Evolutionary conservation across 2,113 vertebrate species (phyloP).

Genomic region (Pluvialis apricaria): DNA sequence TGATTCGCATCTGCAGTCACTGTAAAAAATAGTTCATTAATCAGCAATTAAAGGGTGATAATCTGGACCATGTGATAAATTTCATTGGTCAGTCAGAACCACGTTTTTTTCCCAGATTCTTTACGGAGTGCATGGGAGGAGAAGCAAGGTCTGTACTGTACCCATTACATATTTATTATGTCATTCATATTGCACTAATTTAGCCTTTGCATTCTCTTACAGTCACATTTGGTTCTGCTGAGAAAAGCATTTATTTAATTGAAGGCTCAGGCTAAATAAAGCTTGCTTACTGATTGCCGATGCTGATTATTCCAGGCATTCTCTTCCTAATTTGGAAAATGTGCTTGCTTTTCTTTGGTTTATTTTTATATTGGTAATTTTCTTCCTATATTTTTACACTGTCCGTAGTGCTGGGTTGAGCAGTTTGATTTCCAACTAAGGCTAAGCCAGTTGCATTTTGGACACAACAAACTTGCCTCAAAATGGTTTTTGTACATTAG

Average conservation of each 20-base stretch:
- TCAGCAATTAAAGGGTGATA: not conserved
- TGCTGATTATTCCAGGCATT: conserved; percentile 58
- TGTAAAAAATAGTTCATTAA: not conserved
- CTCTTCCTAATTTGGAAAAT: conserved; percentile 56
- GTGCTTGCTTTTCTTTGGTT: conserved; percentile 39
- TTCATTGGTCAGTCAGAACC: not conserved
- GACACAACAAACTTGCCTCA: not conserved
- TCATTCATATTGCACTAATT: conserved; percentile 44
- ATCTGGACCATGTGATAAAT: not conserved
- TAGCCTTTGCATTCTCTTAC: conserved; percentile 23
- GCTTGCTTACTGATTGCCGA: conserved; percentile 48
- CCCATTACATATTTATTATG: conserved; percentile 60
- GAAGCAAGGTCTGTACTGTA: conserved; percentile 16
- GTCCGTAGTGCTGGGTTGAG: not conserved
- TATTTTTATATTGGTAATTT: conserved; percentile 45
- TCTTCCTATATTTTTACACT: conserved; percentile 1
- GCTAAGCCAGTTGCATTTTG: not conserved
- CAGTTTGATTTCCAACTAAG: not conserved
- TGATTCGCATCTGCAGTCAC: not conserved
- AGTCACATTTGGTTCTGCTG: conserved; percentile 62
- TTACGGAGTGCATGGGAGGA: not conserved
- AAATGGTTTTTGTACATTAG: not conserved
- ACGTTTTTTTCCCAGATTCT: not conserved
- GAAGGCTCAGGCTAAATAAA: conserved; percentile 58
- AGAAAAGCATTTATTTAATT: conserved; percentile 66